Evolutionary conservation across 2,888 invertebrate species (phyloP).

Genomic region (Tipula helvola): DNA sequence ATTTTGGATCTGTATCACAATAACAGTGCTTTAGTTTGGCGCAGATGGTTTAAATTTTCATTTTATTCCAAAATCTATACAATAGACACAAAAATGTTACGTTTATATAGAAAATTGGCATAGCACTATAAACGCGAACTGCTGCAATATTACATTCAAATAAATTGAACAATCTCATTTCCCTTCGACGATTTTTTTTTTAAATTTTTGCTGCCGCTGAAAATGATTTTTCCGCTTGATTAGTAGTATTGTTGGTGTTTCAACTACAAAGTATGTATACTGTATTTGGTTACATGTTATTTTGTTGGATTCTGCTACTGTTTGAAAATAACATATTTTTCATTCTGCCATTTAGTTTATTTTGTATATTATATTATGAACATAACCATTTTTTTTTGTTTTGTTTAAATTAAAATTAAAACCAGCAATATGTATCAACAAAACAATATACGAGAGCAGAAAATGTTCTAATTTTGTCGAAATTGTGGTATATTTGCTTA

Average conservation of each 20-base stretch:
- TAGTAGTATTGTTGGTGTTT: not conserved
- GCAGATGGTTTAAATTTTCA: not conserved
- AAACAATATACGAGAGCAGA: not conserved
- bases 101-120: not conserved
- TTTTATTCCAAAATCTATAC: not conserved
- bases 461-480: not conserved
- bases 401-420: not conserved
- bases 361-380: not conserved
- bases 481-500: not conserved
- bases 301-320: not conserved
- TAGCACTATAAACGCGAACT: not conserved
- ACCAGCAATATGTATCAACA: not conserved
- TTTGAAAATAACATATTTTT: not conserved
- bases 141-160: not conserved
- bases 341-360: not conserved
- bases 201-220: not conserved
- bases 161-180: constrained; percentile 4
- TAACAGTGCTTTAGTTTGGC: not conserved
- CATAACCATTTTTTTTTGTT: not conserved
- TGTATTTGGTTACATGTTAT: not conserved
- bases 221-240: constrained; percentile 4
- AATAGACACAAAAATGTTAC: not conserved
- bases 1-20: too few species aligned
- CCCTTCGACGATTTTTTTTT: not conserved
- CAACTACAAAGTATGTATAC: not conserved